Conservation (phyloP, 1,140 invertebrate species). For the Colletes latitarsis region DNA sequence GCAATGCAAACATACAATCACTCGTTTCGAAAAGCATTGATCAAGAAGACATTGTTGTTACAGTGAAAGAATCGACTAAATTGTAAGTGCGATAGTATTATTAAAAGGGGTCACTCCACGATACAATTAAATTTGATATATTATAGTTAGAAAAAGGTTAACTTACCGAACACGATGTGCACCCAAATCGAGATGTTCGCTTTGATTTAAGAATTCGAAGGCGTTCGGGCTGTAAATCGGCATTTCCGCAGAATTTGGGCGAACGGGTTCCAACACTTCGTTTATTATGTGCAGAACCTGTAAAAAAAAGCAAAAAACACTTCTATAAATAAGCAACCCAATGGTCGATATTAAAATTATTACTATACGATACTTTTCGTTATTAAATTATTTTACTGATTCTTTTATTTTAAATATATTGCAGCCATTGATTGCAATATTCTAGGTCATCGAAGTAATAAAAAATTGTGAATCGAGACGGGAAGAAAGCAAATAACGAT, state of each 20-base stretch:
- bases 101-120: too few species aligned
- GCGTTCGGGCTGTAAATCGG: conserved; percentile 90
- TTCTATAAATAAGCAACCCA: too few species aligned
- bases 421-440: too few species aligned
- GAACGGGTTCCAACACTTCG: conserved; percentile 89
- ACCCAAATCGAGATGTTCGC: conserved; percentile 87
- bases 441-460: too few species aligned
- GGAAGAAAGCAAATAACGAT: neutral
- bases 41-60: neutral
- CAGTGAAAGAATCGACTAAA: neutral
- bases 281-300: conserved; percentile 92
- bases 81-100: neutral
- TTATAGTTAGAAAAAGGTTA: neutral
- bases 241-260: conserved; percentile 82
- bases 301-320: conserved; percentile 32
- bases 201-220: conserved; percentile 87
- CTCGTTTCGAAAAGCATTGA: neutral
- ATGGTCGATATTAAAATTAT: too few species aligned
- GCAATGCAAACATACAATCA: neutral
- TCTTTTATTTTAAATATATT: too few species aligned
- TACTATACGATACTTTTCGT: too few species aligned
- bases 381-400: too few species aligned
- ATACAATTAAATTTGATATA: too few species aligned
- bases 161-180: conserved; percentile 84
- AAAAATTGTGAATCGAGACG: too few species aligned